Conservation (phyloP, 2,113 vertebrate species). For the Brienomyrus longianalis region DNA sequence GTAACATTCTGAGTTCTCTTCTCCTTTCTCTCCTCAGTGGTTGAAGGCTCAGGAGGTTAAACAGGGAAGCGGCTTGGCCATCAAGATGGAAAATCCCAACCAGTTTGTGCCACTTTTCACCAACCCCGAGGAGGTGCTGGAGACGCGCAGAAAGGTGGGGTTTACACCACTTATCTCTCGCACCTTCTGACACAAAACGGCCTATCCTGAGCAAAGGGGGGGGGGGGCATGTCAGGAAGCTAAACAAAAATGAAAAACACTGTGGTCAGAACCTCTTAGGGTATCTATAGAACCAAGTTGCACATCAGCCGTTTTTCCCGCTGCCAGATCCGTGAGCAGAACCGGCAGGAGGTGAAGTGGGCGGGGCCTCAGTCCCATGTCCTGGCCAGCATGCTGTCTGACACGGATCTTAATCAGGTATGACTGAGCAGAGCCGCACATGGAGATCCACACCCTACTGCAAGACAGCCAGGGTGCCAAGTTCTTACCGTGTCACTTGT, state of each 20-base stretch:
- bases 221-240: neutral
- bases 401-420: conserved; percentile 80
- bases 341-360: conserved; percentile 84
- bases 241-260: neutral
- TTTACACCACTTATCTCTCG: too few relatives aligned
- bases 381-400: conserved; percentile 84
- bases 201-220: neutral
- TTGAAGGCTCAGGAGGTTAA: conserved; percentile 82
- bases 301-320: neutral
- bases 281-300: neutral
- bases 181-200: neutral
- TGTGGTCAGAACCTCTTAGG: neutral
- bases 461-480: neutral
- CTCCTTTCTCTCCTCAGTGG: conserved; percentile 63
- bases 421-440: conserved; percentile 36
- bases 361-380: conserved; percentile 88
- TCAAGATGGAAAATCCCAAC: conserved; percentile 94
- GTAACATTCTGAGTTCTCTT: neutral
- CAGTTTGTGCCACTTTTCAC: conserved; percentile 96
- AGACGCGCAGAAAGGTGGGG: conserved; percentile 85
- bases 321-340: conserved; percentile 72
- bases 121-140: conserved; percentile 80
- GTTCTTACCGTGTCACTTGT: neutral
- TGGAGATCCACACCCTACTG: neutral
- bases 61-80: conserved; percentile 77